A percentile compares a stretch with the other conserved stretches of the same genome.
Conservation (phyloP, 2,797 vertebrate species). For the Leuciscus waleckii region DNA sequence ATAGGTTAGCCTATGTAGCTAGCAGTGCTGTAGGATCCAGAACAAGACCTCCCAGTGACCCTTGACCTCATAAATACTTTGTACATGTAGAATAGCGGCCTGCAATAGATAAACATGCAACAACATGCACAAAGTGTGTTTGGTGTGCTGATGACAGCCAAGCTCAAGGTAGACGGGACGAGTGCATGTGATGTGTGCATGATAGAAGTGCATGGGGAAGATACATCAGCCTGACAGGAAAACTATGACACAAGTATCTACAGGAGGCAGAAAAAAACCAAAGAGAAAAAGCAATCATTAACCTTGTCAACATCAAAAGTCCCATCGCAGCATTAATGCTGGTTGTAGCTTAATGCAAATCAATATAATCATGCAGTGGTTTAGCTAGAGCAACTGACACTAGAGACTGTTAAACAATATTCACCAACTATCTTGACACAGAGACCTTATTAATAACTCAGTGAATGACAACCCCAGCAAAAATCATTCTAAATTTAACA, state of each 20-base stretch:
- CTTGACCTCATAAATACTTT: background rate
- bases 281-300: background rate
- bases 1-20: background rate
- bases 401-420: background rate
- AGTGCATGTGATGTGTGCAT: background rate
- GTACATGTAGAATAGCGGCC: background rate
- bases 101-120: conserved; percentile 13
- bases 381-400: background rate
- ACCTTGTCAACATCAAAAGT: no score
- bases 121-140: conserved; percentile 2
- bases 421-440: background rate
- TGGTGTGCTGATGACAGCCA: conserved; percentile 5
- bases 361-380: background rate
- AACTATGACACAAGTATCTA: background rate
- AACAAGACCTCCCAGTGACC: conserved; percentile 6
- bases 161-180: background rate
- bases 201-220: background rate
- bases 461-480: background rate
- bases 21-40: conserved; percentile 28
- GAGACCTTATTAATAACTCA: background rate
- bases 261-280: background rate
- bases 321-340: background rate
- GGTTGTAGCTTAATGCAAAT: background rate
- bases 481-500: background rate
- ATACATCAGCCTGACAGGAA: background rate